Percentiles rank a stretch among this genome's conserved stretches.
These are phyloP conservation scores for Enteromius fasciolatus DNA, from an alignment of 2,797 vertebrate species.

Conservation along the genomic window DNA sequence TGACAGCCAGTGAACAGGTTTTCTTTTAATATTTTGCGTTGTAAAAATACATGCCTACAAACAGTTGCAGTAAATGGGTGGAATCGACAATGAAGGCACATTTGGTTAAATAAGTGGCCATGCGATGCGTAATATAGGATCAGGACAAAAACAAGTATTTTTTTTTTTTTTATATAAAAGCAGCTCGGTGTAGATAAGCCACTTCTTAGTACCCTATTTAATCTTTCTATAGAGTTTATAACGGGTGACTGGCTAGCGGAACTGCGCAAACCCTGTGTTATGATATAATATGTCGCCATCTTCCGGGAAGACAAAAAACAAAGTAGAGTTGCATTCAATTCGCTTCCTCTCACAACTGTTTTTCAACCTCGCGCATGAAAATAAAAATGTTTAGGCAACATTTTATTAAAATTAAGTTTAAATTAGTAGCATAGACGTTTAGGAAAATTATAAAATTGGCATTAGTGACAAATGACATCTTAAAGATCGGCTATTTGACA, in stretches of 20 bases:
- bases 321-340: not conserved
- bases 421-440: not conserved
- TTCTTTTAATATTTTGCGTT: not conserved
- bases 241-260: not conserved
- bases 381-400: not conserved
- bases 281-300: conserved; percentile 30
- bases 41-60: not conserved
- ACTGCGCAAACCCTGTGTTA: not conserved
- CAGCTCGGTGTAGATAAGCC: not conserved
- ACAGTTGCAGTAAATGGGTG: not conserved
- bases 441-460: not conserved
- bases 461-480: not conserved
- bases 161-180: not conserved
- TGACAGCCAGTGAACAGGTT: not conserved
- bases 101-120: not conserved
- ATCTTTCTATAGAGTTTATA: not conserved
- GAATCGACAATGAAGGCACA: not conserved
- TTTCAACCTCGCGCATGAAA: not conserved
- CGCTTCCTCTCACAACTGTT: not conserved
- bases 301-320: not conserved
- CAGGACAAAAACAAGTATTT: not conserved
- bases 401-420: not conserved
- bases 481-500: not conserved
- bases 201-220: not conserved
- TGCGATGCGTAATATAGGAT: not conserved